phyloP scores from a whole-genome alignment of 1,140 invertebrate species.

The Medauroidea extradentata region DNA sequence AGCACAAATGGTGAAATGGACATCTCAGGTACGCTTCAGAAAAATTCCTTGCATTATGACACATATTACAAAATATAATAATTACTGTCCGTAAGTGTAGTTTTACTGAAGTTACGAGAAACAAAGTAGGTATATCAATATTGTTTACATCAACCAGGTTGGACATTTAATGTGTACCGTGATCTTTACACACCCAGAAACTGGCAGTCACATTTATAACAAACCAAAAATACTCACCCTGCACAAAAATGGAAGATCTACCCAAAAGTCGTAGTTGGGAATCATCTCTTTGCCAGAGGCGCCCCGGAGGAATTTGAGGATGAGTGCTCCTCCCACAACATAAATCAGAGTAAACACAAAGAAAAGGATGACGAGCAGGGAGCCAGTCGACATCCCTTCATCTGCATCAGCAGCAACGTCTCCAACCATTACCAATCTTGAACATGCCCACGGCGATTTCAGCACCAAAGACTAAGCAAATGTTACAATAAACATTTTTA shows the following conservation, averaged over 20 bases:
- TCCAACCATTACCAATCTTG: background rate
- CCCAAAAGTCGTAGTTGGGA: conserved; percentile 46
- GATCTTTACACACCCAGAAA: too few relatives aligned
- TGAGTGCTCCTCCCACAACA: conserved; percentile 36
- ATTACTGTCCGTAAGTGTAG: too few relatives aligned
- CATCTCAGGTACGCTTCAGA: too few relatives aligned
- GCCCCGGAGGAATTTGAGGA: conserved; percentile 37
- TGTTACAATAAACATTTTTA: too few relatives aligned
- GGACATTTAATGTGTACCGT: too few relatives aligned
- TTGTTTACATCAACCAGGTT: too few relatives aligned
- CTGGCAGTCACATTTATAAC: background rate
- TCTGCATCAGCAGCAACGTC: background rate
- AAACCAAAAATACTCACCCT: conserved; percentile 31
- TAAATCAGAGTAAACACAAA: conserved; percentile 33
- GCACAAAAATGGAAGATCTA: conserved; percentile 37
- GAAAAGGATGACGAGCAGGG: conserved; percentile 34
- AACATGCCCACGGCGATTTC: background rate
- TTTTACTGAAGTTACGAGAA: too few relatives aligned
- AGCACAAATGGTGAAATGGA: too few relatives aligned
- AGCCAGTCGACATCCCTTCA: conserved; percentile 33
- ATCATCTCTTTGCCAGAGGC: conserved; percentile 45
- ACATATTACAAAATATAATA: too few relatives aligned
- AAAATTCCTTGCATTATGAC: too few relatives aligned
- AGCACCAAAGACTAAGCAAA: too few relatives aligned
- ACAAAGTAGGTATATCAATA: too few relatives aligned